Conservation (phyloP, 2,888 invertebrate genomes). For the Epirrita christyi region DNA sequence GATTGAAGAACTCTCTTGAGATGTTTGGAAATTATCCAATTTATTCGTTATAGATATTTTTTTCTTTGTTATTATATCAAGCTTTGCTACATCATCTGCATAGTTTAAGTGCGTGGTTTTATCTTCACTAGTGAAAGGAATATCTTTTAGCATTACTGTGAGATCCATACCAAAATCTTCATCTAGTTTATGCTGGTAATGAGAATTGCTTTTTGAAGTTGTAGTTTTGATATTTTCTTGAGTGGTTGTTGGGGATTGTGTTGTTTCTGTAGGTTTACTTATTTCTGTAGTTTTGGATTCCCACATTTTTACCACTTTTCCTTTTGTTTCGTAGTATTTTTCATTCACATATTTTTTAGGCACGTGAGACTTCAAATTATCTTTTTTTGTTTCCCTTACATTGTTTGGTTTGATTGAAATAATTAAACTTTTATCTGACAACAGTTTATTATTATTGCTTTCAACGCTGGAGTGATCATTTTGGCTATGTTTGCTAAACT, state of each 20-base stretch:
- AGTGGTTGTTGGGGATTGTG: conserved; percentile 36
- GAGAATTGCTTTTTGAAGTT: conserved; percentile 28
- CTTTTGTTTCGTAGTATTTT: conserved; percentile 59
- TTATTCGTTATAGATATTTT: conserved; percentile 15
- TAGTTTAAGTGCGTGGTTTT: conserved; percentile 43
- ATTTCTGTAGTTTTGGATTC: conserved; percentile 44
- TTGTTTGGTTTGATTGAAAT: conserved; percentile 39
- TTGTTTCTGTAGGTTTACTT: conserved; percentile 43
- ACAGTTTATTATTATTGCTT: conserved; percentile 39
- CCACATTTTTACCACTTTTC: conserved; percentile 41
- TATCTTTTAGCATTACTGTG: conserved; percentile 68
- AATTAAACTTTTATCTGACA: conserved; percentile 43
- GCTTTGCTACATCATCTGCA: conserved; percentile 48
- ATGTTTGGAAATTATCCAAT: conserved; percentile 3
- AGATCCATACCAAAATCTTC: conserved; percentile 66
- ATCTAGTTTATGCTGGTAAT: conserved; percentile 33
- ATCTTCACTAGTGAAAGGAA: conserved; percentile 40
- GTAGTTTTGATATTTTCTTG: conserved; percentile 36
- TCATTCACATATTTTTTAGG: conserved; percentile 70
- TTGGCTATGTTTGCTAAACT: conserved; percentile 49
- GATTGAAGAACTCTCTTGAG: conserved; percentile 14
- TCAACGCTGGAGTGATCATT: conserved; percentile 31
- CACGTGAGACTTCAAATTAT: conserved; percentile 51
- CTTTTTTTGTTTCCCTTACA: conserved; percentile 53
- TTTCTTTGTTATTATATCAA: conserved; percentile 42